These are phyloP conservation scores for Cephalopachus bancanus DNA, from an alignment of 2,797 vertebrate species.

Conservation along the genomic window DNA sequence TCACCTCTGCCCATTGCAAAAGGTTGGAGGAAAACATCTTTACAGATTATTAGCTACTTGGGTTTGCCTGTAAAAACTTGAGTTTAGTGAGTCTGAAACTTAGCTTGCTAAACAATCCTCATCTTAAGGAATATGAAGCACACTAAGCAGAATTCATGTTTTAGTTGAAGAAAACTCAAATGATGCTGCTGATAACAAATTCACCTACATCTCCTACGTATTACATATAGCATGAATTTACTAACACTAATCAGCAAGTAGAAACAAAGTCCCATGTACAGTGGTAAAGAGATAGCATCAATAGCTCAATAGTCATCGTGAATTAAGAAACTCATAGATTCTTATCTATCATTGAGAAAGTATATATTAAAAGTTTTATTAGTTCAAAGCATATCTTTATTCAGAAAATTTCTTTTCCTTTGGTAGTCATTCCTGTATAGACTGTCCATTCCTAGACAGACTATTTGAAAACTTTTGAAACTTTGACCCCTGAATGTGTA, in stretches of 20 bases:
- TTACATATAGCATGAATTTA: neutral
- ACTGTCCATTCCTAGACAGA: neutral
- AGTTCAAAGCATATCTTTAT: constrained; percentile 50
- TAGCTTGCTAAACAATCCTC: constrained; percentile 19
- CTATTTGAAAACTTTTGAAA: constrained; percentile 49
- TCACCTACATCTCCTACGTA: neutral
- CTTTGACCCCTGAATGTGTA: neutral
- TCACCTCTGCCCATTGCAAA: neutral
- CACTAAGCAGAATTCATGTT: constrained; percentile 22
- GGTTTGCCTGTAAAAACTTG: constrained; percentile 47
- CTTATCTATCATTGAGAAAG: constrained; percentile 18
- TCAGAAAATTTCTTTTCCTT: neutral
- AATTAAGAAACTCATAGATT: neutral
- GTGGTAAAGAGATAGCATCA: neutral
- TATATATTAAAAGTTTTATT: neutral
- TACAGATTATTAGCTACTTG: neutral
- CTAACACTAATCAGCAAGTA: neutral
- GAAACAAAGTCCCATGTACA: neutral
- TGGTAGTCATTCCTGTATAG: neutral
- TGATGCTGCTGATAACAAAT: constrained; percentile 11
- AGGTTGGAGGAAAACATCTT: constrained; percentile 29
- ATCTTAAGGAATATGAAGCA: constrained; percentile 23
- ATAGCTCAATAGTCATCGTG: neutral
- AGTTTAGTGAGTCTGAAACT: constrained; percentile 61
- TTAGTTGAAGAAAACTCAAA: constrained; percentile 49